Base-by-base conservation (phyloP, 2,113 vertebrate genomes). In the Plectropomus leopardus region DNA sequence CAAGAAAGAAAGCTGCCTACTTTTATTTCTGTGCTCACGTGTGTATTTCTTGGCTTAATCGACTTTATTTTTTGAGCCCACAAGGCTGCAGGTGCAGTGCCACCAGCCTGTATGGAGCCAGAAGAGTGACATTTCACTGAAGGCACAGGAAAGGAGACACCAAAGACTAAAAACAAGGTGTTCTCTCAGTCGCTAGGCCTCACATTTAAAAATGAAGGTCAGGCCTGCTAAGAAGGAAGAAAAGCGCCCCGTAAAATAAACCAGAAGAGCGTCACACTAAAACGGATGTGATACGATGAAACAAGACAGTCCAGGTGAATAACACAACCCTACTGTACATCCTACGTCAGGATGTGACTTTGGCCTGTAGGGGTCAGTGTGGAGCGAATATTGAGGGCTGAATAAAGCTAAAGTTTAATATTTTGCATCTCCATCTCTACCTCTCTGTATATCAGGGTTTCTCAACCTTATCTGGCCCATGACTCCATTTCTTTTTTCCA, bases 141-240 rank as follows among this genome's bases (percentile, higher is more conserved):
- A 95, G 94, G 94, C 95, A 95, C 94, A 79, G 82, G 80, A 90
- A 65, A 86, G 70, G 64, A 90, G 79, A 93, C 82, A 73, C 84
- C 80, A 34, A 82, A 74, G 45, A 82, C 61, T 54, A 67, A 67
- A 68, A 77, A 69, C 40, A 75, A 65, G 45, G 75, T 60, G 54
- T 51, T 84, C 76, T 70, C 81, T 84, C 75, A 50, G 50, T 78
- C 69, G 73, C 36, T 64, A 74, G 66, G 84, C 84, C 73, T 85
- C 66, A 76, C 19, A 23, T 63, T 57, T 44, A 36, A 76, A 65
- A 55, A 54, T 40, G 42, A 78, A 34, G 15, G 30, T 61, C 50
- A 65, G 77, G 36, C 83, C 26, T 34, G 28, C 16, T 61, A 51
- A 63, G 47, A 53, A 67, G 69, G 30, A 79, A 55, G 61, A 68